Evolutionary conservation across 2,113 vertebrate species (phyloP), one percentile per base, ranked within the genome.

Genomic region (Potamarius usumacintae): DNA sequence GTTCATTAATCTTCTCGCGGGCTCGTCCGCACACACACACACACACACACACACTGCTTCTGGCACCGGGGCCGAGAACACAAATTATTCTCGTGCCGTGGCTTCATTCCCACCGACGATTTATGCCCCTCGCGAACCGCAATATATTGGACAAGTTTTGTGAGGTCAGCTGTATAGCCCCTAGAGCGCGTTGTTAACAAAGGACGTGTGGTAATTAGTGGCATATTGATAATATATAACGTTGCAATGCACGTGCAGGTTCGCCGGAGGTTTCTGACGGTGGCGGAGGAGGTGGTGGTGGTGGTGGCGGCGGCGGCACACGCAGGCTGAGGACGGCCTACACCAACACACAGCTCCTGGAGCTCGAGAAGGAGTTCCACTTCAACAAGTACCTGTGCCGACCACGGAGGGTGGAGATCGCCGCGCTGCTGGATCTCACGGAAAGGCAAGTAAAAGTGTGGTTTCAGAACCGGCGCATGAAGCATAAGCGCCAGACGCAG

Each of bases 401-500:
- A 95, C 98, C 98, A 50, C 96, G 98, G 87, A 95, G 98, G 72
- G 97, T 98, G 93, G 98, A 99, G 90, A 99, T 99, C 62, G 97
- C 98, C 1, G 96, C 97, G 25, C 91, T 98, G 92, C 92, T 99
- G 94, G 98, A 99, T 94, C 93, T 99, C 93, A 98, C 97, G 0
- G 98, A 99, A 93, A 97, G 98, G 92, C 98, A 99, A 95, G 98
- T 99, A 72, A 99, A 99, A 94, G 98, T 99, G 86, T 99, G 98
- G 98, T 99, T 99, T 92, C 98, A 99, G 94, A 99, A 99, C 95
- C 94, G 98, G 72, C 96, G 98, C 91, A 99, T 99, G 98, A 99
- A 99, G 86, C 98, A 99, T 96, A 99, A 99, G 92, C 95, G 97
- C 87, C 98, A 99, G 93, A 99, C 97, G 2, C 97, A 99, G 87